A percentile compares a stretch with the other conserved stretches of the same genome.
These are phyloP conservation scores for Mayetiola destructor DNA, from an alignment of 2,888 invertebrate species.

Conservation along the genomic window DNA sequence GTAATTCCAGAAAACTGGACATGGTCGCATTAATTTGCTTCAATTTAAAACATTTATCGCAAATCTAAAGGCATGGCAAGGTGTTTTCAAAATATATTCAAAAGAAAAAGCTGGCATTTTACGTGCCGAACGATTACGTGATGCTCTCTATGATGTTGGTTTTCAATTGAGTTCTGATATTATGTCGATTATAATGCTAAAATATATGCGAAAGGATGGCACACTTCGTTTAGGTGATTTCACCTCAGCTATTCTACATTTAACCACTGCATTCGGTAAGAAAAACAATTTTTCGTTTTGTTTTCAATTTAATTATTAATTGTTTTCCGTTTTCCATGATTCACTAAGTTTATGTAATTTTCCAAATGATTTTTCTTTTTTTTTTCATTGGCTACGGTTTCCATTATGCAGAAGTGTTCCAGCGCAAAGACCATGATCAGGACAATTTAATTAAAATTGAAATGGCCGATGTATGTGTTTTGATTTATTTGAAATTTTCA, in stretches of 20 bases:
- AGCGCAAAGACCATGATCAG: conserved; percentile 63
- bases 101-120: conserved; percentile 82
- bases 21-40: conserved; percentile 64
- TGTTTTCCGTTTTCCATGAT: neutral
- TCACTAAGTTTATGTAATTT: neutral
- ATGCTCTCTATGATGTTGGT: conserved; percentile 74
- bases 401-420: conserved; percentile 46
- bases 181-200: conserved; percentile 62
- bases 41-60: conserved; percentile 88
- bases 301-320: neutral
- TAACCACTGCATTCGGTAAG: conserved; percentile 75
- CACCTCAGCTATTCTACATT: conserved; percentile 74
- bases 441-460: conserved; percentile 68
- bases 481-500: neutral
- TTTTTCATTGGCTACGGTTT: too few species aligned
- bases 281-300: neutral
- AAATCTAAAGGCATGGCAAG: conserved; percentile 81
- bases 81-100: conserved; percentile 76
- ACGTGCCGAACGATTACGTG: conserved; percentile 68
- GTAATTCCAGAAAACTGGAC: conserved; percentile 48
- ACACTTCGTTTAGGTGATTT: conserved; percentile 84
- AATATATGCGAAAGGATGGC: conserved; percentile 86
- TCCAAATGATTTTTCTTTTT: conserved; percentile 9
- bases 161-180: conserved; percentile 76
- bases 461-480: conserved; percentile 53